Evolutionary conservation across 2,797 vertebrate genomes (phyloP).

Genomic region (Dipus sagitta): DNA sequence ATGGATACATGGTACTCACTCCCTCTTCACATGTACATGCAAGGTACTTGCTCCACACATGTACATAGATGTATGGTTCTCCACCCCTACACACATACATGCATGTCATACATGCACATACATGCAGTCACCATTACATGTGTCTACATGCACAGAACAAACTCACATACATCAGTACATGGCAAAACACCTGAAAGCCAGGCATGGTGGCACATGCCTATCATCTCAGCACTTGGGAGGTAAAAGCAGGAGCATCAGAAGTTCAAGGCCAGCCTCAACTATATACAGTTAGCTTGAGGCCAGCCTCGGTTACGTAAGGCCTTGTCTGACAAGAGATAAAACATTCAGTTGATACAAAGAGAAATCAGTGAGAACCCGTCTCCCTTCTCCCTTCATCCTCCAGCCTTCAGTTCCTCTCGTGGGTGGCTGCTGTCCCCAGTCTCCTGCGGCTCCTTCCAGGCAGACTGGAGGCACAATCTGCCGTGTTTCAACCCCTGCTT

Average conservation of each 20-base stretch:
- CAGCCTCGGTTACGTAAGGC: too few species aligned
- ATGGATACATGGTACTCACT: neutral
- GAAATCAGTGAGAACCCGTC: neutral
- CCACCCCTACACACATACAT: too few species aligned
- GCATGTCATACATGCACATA: too few species aligned
- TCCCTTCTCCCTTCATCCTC: neutral
- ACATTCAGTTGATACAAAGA: neutral
- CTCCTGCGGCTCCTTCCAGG: conserved; percentile 1
- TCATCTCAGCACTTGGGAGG: too few species aligned
- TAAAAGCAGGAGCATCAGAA: too few species aligned
- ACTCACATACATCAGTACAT: too few species aligned
- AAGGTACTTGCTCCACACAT: neutral
- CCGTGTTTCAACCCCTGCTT: neutral
- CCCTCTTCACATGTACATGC: neutral
- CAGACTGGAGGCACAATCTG: neutral
- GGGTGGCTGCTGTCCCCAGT: neutral
- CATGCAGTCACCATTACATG: neutral
- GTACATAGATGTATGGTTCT: neutral
- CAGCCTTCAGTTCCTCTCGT: neutral
- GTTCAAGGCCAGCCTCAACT: too few species aligned
- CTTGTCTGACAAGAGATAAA: neutral
- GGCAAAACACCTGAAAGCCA: neutral
- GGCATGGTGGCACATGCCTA: too few species aligned
- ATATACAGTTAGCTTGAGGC: too few species aligned
- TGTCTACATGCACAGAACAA: neutral